Base-by-base conservation (phyloP, 2,113 vertebrate species). In the Proteles cristata region DNA sequence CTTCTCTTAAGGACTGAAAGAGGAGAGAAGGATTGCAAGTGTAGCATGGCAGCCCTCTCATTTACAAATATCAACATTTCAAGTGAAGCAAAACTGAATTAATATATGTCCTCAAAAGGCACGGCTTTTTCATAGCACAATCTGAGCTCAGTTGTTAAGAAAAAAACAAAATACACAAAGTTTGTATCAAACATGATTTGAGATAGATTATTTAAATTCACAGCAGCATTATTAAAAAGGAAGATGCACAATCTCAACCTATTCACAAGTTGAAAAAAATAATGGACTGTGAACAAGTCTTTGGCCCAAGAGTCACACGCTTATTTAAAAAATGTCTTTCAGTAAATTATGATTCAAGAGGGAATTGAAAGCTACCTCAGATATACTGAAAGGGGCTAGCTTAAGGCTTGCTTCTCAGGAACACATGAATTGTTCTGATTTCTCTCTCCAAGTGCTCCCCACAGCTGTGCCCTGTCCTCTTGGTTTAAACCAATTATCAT, bases 381-480 rank as follows among this genome's bases (percentile, higher is more conserved):
- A 88, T 15, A 25, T 16, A 68, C 50, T 79, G 63, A 73, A 50
- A 88, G 88, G 16, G 74, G 26, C 35, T 26, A 17, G 11, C n/a
- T 58, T 16, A 58, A 91, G 77, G 77, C 11, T 55, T 28, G 6
- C 76, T 93, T 79, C 90, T 79, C 26, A 25, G 81, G 90, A 96
- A 55, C 25, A 16, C 39, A 61, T 25, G n/a, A 31, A 66, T 68
- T 39, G 74, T 71, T 87, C 65, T 80, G 43, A 43, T 55, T 96
- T 82, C 93, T 74, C 84, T 82, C 33, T 50, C 83, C 82, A 43
- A 77, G 55, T 69, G 68, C 43, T 23, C 88, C 77, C 90, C 65
- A 82, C 94, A 97, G 97, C 96, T 97, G 85, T 82, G 91, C 82
- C 82, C 86, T 87, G 69, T 88, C 93, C 94, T 93, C 88, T 23